Base-by-base conservation (phyloP, 2,113 vertebrate genomes). In the Rhinichthys klamathensis region DNA sequence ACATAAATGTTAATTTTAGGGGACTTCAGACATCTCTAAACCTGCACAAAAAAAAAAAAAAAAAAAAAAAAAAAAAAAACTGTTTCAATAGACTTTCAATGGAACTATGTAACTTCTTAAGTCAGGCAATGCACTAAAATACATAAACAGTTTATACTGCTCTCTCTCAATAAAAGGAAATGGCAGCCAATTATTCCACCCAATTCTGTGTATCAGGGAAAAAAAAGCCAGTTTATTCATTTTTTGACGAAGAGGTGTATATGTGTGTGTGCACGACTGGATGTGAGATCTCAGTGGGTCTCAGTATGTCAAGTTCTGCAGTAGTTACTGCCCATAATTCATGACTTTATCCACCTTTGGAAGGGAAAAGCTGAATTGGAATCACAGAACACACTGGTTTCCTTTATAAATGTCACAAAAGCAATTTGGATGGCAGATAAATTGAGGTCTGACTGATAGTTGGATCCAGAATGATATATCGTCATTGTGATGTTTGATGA, bases 151-250 rank as follows among this genome's bases (percentile, higher is more conserved):
- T 70, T 83, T 41, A 82, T 60, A 75, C 25, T 58, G 12, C 41
- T 72, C 49, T 79, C 80, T 44, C 70, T 82, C 85, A 74, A 51
- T 75, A 75, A 75, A 74, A 76, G 82, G 70, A 74, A 75, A 75
- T 32, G 56, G n/a, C 10, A 84, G 23, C 44, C 74, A 27, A 63
- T 46, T 67, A n/a, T 84, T 77, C n/a, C n/a, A n/a, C n/a, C n/a
- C n/a, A n/a, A 2, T 73, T 32, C n/a, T 41, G 49, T 73, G 81
- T 54, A 44, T 72, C 51, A n/a, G n/a, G n/a, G n/a, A n/a, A n/a
- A n/a, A n/a, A n/a, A n/a, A n/a, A n/a, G n/a, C n/a, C n/a, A n/a
- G 41, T 75, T 84, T 9, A 77, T 84, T 84, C 60, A 41, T n/a
- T 76, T 25, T 18, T 51, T 27, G 9, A 83, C 35, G 51, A 83